These are phyloP conservation scores for Nemoura dubitans DNA, from an alignment of 2,888 invertebrate species.

Conservation along the genomic window DNA sequence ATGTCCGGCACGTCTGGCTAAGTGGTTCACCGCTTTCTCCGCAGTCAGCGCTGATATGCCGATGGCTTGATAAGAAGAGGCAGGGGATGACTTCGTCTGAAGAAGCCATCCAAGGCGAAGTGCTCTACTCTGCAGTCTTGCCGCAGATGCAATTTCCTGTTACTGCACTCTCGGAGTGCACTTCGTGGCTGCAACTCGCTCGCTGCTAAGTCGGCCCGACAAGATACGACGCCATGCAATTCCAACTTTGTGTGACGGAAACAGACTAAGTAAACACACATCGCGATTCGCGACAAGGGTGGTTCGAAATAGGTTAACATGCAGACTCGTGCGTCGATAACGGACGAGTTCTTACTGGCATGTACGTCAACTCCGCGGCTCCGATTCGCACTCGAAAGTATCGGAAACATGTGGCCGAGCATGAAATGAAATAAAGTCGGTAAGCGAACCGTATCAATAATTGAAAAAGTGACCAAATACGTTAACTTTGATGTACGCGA, in stretches of 20 bases:
- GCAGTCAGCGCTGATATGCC: not conserved
- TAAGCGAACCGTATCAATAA: not conserved
- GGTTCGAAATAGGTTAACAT: not conserved
- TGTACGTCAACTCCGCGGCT: not conserved
- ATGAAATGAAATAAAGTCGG: not conserved
- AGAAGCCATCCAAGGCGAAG: not conserved
- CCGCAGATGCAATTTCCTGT: conserved; percentile 3
- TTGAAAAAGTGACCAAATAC: conserved; percentile 7
- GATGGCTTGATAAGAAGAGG: not conserved
- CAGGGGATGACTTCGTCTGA: not conserved
- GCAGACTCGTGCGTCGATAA: too few relatives aligned
- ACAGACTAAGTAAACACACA: not conserved
- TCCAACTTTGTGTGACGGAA: not conserved
- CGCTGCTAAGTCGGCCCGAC: not conserved
- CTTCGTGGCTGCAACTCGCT: not conserved
- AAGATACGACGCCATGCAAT: not conserved
- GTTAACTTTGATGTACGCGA: conserved; percentile 7
- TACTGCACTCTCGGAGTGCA: not conserved
- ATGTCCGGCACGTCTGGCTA: too few relatives aligned
- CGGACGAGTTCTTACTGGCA: too few relatives aligned
- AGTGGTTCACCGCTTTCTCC: too few relatives aligned
- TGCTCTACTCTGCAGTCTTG: not conserved
- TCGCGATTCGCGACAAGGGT: not conserved
- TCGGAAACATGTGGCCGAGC: not conserved
- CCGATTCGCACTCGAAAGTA: not conserved